Evolutionary conservation across 2,113 vertebrate species (phyloP), one percentile per base, ranked within the genome.

Genomic region (Toxotes jaculatrix): DNA sequence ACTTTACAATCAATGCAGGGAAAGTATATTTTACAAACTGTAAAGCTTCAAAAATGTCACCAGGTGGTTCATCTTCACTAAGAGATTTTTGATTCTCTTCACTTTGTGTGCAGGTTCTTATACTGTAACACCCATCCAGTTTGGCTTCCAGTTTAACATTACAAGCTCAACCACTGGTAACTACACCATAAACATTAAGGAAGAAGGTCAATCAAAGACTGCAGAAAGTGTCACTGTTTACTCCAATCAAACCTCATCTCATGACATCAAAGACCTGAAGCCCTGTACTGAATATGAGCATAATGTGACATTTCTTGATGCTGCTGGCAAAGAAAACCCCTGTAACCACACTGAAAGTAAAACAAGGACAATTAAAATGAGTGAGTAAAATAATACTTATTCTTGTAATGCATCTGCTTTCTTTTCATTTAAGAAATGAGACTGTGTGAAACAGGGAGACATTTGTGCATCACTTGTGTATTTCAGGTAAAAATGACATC

Each of bases 251-350:
- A 40, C 0, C 34, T 1, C 31, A n/a, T n/a, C 9, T 0, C 0
- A 47, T 23, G 0, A 21, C 0, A 38, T 86, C 47, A 1, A 2
- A 21, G 0, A 0, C 14, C 83, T 94, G 63, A 93, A 88, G 74
- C 93, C 93, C 32, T 94, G 93, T 19, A 92, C 83, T 21, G 0
- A 8, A 0, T 94, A 95, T 74, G 0, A 45, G 4, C 19, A 38
- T 31, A 1, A 0, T 0, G 70, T 90, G 17, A 1, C 0, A 1
- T 34, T 82, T 32, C 12, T 1, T 4, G 4, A 14, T 2, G 0
- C 0, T 1, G 0, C 1, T 55, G 51, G 11, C n/a, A 21, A 3
- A 0, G 0, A 13, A 13, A 55, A 0, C 4, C 0, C 0, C 13
- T 92, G 88, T 59, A 0, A 1, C 0, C 0, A 0, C 2, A 1